These are phyloP conservation scores for Microplitis demolitor DNA, from an alignment of 1,140 invertebrate genomes.

Conservation along the genomic window DNA sequence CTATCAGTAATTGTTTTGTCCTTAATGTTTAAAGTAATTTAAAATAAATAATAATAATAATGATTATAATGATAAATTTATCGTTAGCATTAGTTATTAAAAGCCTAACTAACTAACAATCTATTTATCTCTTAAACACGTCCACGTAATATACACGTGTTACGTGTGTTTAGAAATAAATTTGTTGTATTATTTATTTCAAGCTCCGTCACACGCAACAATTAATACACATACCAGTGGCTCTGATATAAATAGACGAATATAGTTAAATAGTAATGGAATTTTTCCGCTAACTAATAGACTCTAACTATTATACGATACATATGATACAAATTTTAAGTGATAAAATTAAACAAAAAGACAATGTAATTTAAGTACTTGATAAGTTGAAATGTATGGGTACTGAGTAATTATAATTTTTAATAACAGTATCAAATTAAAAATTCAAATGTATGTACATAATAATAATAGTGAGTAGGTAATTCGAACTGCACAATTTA, in stretches of 20 bases:
- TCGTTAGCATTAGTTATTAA: too few relatives aligned
- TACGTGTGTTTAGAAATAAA: neutral
- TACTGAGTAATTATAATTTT: neutral
- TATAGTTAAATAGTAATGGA: slow-evolving; percentile 5
- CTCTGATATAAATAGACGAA: neutral
- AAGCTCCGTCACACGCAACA: neutral
- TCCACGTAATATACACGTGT: too few relatives aligned
- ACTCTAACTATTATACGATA: too few relatives aligned
- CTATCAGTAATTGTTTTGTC: too few relatives aligned
- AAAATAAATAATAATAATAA: too few relatives aligned
- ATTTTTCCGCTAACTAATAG: neutral
- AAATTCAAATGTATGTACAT: neutral
- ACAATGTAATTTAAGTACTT: neutral
- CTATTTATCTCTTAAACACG: too few relatives aligned
- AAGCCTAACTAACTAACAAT: too few relatives aligned
- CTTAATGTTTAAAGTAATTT: too few relatives aligned
- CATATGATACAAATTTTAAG: too few relatives aligned
- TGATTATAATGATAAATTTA: too few relatives aligned
- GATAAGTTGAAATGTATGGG: neutral
- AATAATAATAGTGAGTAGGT: slow-evolving; percentile 11
- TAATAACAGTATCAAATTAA: neutral
- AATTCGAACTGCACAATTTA: slow-evolving; percentile 29
- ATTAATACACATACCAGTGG: neutral
- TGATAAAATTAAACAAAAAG: too few relatives aligned
- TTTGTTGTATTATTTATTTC: neutral